A percentile compares a stretch with the other conserved stretches of the same genome.
Conservation (phyloP, 1,140 invertebrate species). For the Bicyclus anynana region DNA sequence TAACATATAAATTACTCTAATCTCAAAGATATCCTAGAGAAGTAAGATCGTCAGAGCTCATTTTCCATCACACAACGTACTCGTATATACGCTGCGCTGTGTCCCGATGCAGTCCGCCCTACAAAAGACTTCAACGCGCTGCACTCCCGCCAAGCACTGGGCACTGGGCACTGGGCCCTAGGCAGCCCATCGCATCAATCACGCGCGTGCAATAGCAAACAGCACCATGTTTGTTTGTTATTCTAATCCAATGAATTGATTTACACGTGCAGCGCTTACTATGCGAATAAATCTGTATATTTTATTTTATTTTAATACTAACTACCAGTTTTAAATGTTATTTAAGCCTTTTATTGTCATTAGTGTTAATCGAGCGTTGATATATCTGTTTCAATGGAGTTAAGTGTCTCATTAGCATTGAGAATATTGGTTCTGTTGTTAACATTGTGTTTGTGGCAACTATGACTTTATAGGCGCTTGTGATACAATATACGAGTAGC, state of each 20-base stretch:
- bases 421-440: neutral
- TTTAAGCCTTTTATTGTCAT: neutral
- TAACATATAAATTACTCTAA: too few relatives aligned
- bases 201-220: neutral
- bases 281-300: constrained; percentile 8
- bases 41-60: too few relatives aligned
- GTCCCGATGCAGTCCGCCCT: too few relatives aligned
- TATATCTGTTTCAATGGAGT: neutral
- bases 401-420: neutral
- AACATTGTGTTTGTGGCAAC: too few relatives aligned
- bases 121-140: neutral
- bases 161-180: too few relatives aligned
- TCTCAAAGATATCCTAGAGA: too few relatives aligned
- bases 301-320: constrained; percentile 4
- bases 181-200: too few relatives aligned
- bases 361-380: neutral
- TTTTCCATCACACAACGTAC: too few relatives aligned
- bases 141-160: neutral
- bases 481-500: too few relatives aligned
- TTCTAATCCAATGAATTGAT: constrained; percentile 1
- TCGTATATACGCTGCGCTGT: too few relatives aligned
- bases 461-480: too few relatives aligned
- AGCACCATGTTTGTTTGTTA: neutral
- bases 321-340: neutral
- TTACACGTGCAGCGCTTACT: neutral